These are phyloP conservation scores for Cygnus atratus DNA, from an alignment of 2,113 vertebrate genomes.

Conservation along the genomic window DNA sequence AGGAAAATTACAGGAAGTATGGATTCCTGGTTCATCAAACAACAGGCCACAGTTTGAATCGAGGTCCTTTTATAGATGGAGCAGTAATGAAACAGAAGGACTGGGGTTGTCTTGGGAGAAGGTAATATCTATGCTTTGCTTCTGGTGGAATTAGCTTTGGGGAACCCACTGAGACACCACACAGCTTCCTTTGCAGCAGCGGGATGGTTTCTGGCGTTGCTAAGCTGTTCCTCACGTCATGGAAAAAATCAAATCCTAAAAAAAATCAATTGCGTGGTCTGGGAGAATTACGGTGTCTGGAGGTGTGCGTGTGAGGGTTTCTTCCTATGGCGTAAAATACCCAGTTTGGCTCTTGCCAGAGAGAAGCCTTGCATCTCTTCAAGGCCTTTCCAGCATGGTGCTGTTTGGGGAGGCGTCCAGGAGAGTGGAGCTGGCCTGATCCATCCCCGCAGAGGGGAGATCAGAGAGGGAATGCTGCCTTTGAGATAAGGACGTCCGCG, in stretches of 20 bases:
- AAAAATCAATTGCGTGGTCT: background rate
- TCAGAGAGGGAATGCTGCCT: slow-evolving; percentile 43
- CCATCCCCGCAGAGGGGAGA: background rate
- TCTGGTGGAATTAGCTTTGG: background rate
- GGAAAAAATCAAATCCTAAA: background rate
- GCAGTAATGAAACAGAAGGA: slow-evolving; percentile 5
- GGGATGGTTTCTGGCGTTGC: accelerated
- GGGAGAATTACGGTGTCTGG: background rate
- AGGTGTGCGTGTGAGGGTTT: background rate
- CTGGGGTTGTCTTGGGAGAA: background rate
- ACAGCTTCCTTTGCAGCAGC: background rate
- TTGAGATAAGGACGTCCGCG: slow-evolving; percentile 40
- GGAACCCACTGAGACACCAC: background rate
- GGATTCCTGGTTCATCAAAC: slow-evolving; percentile 29
- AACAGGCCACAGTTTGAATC: background rate
- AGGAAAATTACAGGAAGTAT: slow-evolving; percentile 23
- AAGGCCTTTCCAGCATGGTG: background rate
- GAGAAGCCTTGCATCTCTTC: background rate
- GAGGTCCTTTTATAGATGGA: background rate
- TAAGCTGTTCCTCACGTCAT: background rate
- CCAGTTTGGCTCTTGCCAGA: background rate
- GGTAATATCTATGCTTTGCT: accelerated
- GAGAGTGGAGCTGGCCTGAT: background rate
- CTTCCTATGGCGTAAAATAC: background rate
- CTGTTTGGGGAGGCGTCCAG: background rate